A percentile compares a stretch with the other conserved stretches of the same genome.
Evolutionary conservation across 1,140 invertebrate genomes (phyloP).

Genomic region (Nomia melanderi): DNA sequence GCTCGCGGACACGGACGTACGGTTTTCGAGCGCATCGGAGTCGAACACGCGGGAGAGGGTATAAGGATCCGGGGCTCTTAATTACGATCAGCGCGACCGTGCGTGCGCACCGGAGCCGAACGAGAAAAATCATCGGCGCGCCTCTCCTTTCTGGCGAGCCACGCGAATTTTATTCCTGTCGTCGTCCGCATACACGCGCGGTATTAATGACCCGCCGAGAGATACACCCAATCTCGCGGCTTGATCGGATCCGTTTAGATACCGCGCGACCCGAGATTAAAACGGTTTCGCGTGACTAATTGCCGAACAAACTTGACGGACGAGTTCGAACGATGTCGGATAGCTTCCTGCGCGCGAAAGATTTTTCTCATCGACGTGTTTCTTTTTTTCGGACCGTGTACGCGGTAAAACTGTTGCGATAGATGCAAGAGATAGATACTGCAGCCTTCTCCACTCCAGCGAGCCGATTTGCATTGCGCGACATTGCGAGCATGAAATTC

Average conservation of each 20-base stretch:
- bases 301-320: not conserved
- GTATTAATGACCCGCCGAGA: slow-evolving; percentile 40
- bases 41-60: not conserved
- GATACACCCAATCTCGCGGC: slow-evolving; percentile 20
- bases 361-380: no score
- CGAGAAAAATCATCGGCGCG: slow-evolving; percentile 45
- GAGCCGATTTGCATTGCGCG: slow-evolving; percentile 13
- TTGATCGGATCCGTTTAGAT: slow-evolving; percentile 7
- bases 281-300: not conserved
- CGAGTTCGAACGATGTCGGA: slow-evolving; percentile 10
- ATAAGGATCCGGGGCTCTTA: slow-evolving; percentile 49
- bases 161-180: slow-evolving; percentile 57
- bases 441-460: not conserved
- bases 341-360: not conserved
- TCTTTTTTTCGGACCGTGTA: not conserved
- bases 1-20: slow-evolving; percentile 3
- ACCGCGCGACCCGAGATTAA: slow-evolving; percentile 12
- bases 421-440: no score
- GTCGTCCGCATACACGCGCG: slow-evolving; percentile 6
- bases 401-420: not conserved
- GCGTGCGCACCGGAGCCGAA: slow-evolving; percentile 53
- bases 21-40: slow-evolving; percentile 42
- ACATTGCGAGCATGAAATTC: slow-evolving; percentile 18
- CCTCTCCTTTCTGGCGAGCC: slow-evolving; percentile 48
- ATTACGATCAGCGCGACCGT: slow-evolving; percentile 53